phyloP scores from a whole-genome alignment of 2,888 invertebrate genomes.

The Hirtodrosophila trivittata region DNA sequence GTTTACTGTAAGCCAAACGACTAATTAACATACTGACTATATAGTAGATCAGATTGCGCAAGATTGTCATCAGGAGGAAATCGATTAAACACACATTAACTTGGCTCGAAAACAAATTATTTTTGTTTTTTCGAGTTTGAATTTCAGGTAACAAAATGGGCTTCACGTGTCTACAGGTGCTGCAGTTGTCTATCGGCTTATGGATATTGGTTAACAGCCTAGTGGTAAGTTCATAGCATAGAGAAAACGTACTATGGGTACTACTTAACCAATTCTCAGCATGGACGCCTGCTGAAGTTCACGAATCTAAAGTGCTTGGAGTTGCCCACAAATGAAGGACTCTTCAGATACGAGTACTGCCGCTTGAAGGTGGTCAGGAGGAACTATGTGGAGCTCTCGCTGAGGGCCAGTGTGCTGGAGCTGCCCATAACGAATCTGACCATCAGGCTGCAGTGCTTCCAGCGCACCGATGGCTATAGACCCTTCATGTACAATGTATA shows the following conservation, averaged over 20 bases:
- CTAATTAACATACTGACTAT: too few species aligned
- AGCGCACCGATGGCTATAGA: constrained; percentile 58
- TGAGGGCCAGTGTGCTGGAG: constrained; percentile 41
- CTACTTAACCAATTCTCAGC: constrained; percentile 3
- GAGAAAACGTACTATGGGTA: too few species aligned
- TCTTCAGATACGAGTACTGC: constrained; percentile 55
- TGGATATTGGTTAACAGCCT: background rate
- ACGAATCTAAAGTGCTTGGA: constrained; percentile 65
- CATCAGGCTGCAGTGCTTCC: constrained; percentile 50
- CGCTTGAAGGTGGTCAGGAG: constrained; percentile 57
- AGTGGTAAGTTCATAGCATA: constrained; percentile 22
- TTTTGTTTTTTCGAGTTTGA: background rate
- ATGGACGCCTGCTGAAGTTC: constrained; percentile 49
- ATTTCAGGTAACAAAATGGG: constrained; percentile 29
- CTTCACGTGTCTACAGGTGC: constrained; percentile 1
- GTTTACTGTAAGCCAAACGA: too few species aligned
- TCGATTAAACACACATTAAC: constrained; percentile 10
- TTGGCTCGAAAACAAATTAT: too few species aligned
- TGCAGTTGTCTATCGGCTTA: background rate
- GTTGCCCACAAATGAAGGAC: constrained; percentile 46
- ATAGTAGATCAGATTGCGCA: too few species aligned
- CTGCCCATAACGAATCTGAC: constrained; percentile 54
- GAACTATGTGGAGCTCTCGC: constrained; percentile 59
- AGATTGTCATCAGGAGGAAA: too few species aligned
- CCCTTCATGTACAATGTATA: constrained; percentile 53